Evolutionary conservation across 2,113 vertebrate genomes (phyloP).

Genomic region (Balaeniceps rex): DNA sequence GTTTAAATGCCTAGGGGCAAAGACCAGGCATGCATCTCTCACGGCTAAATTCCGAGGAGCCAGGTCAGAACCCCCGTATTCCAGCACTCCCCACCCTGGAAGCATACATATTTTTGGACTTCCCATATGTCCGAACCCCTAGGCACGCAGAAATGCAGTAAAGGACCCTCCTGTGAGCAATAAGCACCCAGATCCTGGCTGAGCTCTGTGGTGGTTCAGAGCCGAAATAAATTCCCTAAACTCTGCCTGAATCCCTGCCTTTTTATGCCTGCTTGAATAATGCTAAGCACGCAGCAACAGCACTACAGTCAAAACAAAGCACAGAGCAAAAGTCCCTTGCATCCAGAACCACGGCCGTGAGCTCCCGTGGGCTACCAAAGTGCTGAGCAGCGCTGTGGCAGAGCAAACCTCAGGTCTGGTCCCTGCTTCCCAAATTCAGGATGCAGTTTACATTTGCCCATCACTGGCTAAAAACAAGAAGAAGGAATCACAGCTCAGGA

Average conservation of each 20-base stretch:
- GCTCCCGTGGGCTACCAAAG: fast-evolving
- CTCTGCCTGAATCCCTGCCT: neutral
- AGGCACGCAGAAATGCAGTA: neutral
- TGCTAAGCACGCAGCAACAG: neutral
- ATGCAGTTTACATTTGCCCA: neutral
- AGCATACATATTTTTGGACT: neutral
- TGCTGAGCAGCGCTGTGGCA: neutral
- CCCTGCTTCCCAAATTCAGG: neutral
- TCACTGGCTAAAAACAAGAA: neutral
- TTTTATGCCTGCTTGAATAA: neutral
- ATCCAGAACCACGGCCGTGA: fast-evolving
- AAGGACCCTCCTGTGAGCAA: neutral
- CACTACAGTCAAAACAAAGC: neutral
- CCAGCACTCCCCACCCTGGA: neutral
- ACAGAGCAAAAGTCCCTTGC: neutral
- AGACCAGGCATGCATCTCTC: neutral
- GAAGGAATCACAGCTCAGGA: neutral
- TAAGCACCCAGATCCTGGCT: neutral
- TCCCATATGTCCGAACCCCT: neutral
- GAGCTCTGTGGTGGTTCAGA: neutral
- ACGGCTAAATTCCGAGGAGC: neutral
- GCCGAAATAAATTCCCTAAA: neutral
- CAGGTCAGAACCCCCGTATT: neutral
- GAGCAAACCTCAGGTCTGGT: neutral
- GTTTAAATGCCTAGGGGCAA: neutral